phyloP scores from a whole-genome alignment of 2,113 vertebrate genomes.

The Ivindomyrus marchei region DNA sequence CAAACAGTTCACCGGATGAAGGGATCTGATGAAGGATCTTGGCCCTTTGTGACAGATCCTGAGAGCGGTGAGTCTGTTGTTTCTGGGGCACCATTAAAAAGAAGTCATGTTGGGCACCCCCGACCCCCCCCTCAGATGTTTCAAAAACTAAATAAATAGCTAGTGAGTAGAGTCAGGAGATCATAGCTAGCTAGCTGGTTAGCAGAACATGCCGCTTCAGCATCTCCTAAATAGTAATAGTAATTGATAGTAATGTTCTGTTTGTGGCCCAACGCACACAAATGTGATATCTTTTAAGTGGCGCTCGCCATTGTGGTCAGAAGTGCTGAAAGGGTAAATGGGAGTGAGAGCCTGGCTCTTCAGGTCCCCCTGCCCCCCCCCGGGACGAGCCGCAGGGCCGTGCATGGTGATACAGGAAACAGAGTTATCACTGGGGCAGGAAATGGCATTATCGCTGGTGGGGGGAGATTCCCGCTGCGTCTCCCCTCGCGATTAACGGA shows the following conservation, averaged over 20 bases:
- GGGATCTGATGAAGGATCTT: background rate
- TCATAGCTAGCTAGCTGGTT: background rate
- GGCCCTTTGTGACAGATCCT: background rate
- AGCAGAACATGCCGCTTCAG: background rate
- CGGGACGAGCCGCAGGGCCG: background rate
- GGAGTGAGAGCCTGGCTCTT: background rate
- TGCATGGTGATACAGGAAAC: background rate
- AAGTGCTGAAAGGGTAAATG: background rate
- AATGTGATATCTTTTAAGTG: background rate
- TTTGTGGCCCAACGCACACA: background rate
- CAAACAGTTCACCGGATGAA: background rate
- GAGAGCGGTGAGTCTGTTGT: background rate
- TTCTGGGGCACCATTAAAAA: background rate
- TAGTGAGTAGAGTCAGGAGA: background rate
- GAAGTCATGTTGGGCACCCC: background rate
- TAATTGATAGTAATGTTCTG: background rate
- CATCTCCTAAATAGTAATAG: background rate
- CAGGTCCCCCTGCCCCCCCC: background rate
- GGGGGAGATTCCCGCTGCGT: background rate
- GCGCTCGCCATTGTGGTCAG: background rate
- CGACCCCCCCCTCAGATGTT: background rate
- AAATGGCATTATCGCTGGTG: background rate
- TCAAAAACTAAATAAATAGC: background rate
- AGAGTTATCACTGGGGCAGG: background rate
- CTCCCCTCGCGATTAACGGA: background rate